A percentile compares a stretch with the other conserved stretches of the same genome.
Evolutionary conservation across 2,888 invertebrate genomes (phyloP).

Genomic region (Metallyticus violacea): DNA sequence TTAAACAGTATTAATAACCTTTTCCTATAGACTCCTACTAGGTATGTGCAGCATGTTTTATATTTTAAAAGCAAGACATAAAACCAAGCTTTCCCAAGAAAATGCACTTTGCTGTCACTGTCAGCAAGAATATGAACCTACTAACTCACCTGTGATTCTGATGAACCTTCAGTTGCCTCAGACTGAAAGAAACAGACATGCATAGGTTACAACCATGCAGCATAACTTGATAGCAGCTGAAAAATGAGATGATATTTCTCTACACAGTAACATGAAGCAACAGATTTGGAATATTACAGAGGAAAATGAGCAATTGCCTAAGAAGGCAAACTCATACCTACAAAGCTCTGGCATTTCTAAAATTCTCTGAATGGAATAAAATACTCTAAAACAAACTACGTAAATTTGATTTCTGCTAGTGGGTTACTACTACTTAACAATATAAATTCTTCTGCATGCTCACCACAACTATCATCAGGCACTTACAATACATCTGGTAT

Average conservation of each 20-base stretch:
- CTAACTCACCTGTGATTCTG: constrained; percentile 46
- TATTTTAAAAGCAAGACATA: too few relatives aligned
- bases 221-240: neutral
- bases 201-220: constrained; percentile 6
- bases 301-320: neutral
- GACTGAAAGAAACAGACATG: constrained; percentile 41
- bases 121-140: neutral
- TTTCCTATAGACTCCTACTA: too few relatives aligned
- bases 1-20: too few relatives aligned
- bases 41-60: too few relatives aligned
- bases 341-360: neutral
- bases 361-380: too few relatives aligned
- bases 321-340: too few relatives aligned
- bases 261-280: neutral
- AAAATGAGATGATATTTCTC: neutral
- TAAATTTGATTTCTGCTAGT: neutral
- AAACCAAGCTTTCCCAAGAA: neutral
- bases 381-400: neutral
- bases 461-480: neutral
- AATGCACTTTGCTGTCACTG: neutral
- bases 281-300: too few relatives aligned
- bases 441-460: too few relatives aligned
- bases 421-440: too few relatives aligned
- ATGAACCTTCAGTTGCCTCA: constrained; percentile 46
- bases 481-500: neutral